phyloP scores from a whole-genome alignment of 2,888 invertebrate genomes.

The Volucella inflata region DNA sequence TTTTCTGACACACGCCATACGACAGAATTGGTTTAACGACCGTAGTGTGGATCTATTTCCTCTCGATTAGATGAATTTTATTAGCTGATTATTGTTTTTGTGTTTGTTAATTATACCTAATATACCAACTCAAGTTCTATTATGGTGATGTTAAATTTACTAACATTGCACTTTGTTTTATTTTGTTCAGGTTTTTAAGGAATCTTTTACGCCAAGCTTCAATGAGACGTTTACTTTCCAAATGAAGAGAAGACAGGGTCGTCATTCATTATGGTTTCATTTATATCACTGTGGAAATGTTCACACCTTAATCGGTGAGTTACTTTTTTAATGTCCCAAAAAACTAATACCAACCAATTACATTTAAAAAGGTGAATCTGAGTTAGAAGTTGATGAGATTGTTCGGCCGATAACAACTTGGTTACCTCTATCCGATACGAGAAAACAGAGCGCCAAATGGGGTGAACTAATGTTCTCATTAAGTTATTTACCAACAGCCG shows the following conservation, averaged over 20 bases:
- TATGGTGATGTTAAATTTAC: neutral
- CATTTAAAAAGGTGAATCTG: constrained; percentile 85
- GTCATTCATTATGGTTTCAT: constrained; percentile 88
- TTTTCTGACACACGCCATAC: no score
- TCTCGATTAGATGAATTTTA: no score
- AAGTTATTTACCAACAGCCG: constrained; percentile 92
- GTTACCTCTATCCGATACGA: constrained; percentile 90
- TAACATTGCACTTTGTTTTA: neutral
- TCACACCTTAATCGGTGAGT: constrained; percentile 85
- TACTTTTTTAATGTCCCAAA: neutral
- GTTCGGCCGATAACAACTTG: constrained; percentile 90
- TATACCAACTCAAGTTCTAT: no score
- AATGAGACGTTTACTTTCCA: constrained; percentile 90
- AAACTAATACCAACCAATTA: neutral
- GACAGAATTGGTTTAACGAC: no score
- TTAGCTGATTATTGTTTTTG: no score
- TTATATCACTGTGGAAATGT: constrained; percentile 87
- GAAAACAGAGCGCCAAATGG: constrained; percentile 88
- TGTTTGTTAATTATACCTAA: no score
- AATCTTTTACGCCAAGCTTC: constrained; percentile 89
- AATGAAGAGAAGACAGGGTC: constrained; percentile 86
- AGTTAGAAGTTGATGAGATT: constrained; percentile 87
- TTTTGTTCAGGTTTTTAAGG: constrained; percentile 85
- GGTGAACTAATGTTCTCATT: constrained; percentile 93
- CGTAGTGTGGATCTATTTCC: no score